Evolutionary conservation across 2,797 vertebrate species (phyloP).

Genomic region (Emys orbicularis): DNA sequence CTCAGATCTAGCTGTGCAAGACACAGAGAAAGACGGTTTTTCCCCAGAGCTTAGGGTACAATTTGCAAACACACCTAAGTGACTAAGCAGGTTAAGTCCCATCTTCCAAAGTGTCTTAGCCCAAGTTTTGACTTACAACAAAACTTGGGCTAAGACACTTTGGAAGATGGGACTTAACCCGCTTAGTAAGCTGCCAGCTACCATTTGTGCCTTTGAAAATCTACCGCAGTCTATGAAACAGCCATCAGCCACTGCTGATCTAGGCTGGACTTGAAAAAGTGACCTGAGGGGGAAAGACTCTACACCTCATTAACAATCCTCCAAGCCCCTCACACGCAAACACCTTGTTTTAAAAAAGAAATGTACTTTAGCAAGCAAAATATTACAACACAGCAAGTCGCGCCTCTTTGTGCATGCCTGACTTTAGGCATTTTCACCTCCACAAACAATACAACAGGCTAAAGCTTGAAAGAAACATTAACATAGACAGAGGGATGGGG

Average conservation of each 20-base stretch:
- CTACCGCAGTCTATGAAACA: neutral
- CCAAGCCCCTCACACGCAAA: neutral
- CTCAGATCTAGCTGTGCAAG: neutral
- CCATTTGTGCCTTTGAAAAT: neutral
- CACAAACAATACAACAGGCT: neutral
- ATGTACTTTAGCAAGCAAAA: neutral
- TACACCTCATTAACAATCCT: neutral
- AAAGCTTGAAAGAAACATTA: constrained; percentile 32
- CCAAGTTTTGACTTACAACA: neutral
- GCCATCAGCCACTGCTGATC: neutral
- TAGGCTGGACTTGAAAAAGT: neutral
- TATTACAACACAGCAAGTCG: neutral
- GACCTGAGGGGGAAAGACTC: neutral
- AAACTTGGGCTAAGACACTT: neutral
- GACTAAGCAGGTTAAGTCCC: neutral
- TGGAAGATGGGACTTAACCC: neutral
- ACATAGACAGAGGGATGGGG: neutral
- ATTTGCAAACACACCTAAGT: neutral
- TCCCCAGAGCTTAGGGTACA: neutral
- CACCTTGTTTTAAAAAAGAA: neutral
- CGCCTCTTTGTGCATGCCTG: constrained; percentile 23
- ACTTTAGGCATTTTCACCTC: neutral
- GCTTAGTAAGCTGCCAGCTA: neutral
- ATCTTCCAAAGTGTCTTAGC: neutral
- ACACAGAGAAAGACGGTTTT: neutral